These are phyloP conservation scores for Phrynocephalus versicolor DNA, from an alignment of 2,113 vertebrate species.

Conservation along the genomic window DNA sequence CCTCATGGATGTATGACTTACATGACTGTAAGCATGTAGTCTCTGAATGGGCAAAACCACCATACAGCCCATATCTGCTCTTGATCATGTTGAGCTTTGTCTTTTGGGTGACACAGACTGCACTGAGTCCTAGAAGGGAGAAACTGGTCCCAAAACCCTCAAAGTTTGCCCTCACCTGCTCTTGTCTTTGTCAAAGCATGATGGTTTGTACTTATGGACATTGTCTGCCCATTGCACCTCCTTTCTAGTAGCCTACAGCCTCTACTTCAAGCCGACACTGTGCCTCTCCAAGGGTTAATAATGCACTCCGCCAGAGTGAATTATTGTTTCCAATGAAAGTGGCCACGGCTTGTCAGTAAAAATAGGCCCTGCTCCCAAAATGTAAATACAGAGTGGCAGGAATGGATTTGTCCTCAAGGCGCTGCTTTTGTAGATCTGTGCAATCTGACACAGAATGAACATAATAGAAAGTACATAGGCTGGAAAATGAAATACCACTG, in stretches of 20 bases:
- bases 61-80: no score
- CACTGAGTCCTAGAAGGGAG: no score
- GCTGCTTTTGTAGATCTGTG: background rate
- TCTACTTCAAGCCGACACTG: background rate
- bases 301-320: slow-evolving; percentile 7
- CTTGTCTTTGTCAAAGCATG: no score
- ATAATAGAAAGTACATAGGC: background rate
- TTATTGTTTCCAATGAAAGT: slow-evolving; percentile 13
- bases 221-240: background rate
- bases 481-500: background rate
- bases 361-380: slow-evolving; percentile 17
- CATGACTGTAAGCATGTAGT: no score
- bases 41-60: no score
- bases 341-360: background rate
- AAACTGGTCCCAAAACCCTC: no score
- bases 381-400: background rate
- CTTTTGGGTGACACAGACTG: no score
- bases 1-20: no score
- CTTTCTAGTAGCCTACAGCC: background rate
- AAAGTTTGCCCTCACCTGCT: background rate
- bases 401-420: background rate
- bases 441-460: background rate
- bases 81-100: no score
- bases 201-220: background rate
- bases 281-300: background rate